Conservation (phyloP, 2,888 invertebrate species). For the Chrysolina americana region DNA sequence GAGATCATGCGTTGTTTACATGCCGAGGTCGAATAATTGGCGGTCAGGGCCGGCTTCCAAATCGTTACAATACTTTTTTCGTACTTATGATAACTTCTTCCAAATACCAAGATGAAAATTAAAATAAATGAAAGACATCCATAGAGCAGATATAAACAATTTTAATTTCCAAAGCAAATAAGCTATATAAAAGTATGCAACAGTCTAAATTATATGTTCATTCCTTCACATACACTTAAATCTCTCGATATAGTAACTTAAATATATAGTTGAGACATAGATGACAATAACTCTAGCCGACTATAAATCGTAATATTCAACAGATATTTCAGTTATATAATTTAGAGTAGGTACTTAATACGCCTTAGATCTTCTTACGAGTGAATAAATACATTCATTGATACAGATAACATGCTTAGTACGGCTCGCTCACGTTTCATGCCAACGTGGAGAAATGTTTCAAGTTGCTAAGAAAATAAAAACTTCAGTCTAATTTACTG, state of each 20-base stretch:
- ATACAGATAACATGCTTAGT: conserved; percentile 54
- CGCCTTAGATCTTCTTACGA: conserved; percentile 23
- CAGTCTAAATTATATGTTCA: conserved; percentile 59
- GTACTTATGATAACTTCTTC: neutral
- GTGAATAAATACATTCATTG: conserved; percentile 25
- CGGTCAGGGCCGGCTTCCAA: no score
- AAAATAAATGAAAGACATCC: conserved; percentile 39
- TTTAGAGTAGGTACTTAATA: conserved; percentile 21
- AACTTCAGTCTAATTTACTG: conserved; percentile 43
- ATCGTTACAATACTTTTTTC: no score
- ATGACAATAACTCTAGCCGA: conserved; percentile 40
- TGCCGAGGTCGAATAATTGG: no score
- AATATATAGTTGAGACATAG: conserved; percentile 35
- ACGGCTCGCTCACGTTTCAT: conserved; percentile 55
- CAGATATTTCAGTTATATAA: conserved; percentile 38
- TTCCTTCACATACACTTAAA: conserved; percentile 49
- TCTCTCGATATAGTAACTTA: conserved; percentile 45
- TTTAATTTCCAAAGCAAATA: conserved; percentile 64
- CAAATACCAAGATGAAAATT: neutral
- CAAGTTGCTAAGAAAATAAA: conserved; percentile 30
- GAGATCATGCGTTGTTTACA: no score
- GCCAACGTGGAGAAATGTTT: conserved; percentile 41
- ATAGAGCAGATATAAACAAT: conserved; percentile 62
- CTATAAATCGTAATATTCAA: conserved; percentile 34
- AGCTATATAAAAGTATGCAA: conserved; percentile 67